A percentile compares a stretch with the other conserved stretches of the same genome.
phyloP scores from a whole-genome alignment of 1,140 invertebrate genomes.

The Drosophila parabipectinata region DNA sequence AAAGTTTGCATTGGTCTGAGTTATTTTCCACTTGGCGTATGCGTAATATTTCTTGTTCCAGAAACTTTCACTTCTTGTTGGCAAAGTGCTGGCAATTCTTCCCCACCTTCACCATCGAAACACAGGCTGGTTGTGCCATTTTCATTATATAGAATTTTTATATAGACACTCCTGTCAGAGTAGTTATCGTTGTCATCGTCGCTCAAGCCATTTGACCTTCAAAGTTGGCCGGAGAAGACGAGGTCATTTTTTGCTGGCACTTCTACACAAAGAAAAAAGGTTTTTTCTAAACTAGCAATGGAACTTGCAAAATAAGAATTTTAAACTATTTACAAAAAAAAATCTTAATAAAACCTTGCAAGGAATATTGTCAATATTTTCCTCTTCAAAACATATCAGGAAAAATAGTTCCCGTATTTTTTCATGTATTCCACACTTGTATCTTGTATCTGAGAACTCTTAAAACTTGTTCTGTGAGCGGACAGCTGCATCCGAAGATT shows the following conservation, averaged over 20 bases:
- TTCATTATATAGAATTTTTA: conserved; percentile 41
- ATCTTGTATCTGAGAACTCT: conserved; percentile 25
- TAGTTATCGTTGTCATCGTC: conserved; percentile 16
- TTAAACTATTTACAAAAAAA: neutral
- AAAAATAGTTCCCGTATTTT: neutral
- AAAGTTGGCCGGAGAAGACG: conserved; percentile 31
- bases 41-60: conserved; percentile 56
- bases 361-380: neutral
- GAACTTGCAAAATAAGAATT: neutral
- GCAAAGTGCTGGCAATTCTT: neutral
- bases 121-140: conserved; percentile 10
- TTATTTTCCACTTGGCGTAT: conserved; percentile 55
- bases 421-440: conserved; percentile 12
- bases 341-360: neutral
- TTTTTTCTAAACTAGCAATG: neutral
- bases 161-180: conserved; percentile 18
- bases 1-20: conserved; percentile 46
- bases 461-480: conserved; percentile 42
- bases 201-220: conserved; percentile 55
- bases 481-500: conserved; percentile 33
- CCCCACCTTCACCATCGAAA: neutral
- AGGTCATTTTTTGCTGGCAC: conserved; percentile 14
- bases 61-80: conserved; percentile 52
- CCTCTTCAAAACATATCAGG: neutral
- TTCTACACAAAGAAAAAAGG: neutral